Evolutionary conservation across 2,797 vertebrate genomes (phyloP).

Genomic region (Pitangus sulphuratus): DNA sequence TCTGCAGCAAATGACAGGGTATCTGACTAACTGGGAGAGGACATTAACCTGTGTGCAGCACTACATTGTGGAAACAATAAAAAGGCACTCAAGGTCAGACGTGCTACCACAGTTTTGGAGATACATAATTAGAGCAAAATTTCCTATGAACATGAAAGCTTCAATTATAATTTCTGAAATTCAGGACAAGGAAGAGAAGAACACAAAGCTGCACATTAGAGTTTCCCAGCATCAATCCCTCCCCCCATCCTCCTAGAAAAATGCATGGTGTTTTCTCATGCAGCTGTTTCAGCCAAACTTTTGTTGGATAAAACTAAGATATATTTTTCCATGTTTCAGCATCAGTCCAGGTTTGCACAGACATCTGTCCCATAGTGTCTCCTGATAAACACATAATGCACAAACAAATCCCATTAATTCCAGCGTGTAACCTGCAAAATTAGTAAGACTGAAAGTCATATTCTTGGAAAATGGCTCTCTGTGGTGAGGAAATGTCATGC

Average conservation of each 20-base stretch:
- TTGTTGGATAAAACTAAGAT: background rate
- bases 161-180: conserved; percentile 4
- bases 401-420: background rate
- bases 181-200: conserved; percentile 15
- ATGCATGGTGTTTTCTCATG: background rate
- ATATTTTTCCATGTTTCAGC: background rate
- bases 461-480: background rate
- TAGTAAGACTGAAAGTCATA: background rate
- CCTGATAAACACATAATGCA: background rate
- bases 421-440: background rate
- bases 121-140: conserved; percentile 17
- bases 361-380: background rate
- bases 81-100: background rate
- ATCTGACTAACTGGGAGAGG: background rate
- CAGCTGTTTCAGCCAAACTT: background rate
- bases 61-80: background rate
- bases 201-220: background rate
- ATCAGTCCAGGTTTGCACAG: background rate
- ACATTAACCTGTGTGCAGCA: background rate
- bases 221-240: background rate
- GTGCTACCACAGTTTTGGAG: background rate
- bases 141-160: background rate
- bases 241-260: background rate
- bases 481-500: background rate
- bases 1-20: background rate